phyloP scores from a whole-genome alignment of 2,113 vertebrate genomes.

The Equus przewalskii region DNA sequence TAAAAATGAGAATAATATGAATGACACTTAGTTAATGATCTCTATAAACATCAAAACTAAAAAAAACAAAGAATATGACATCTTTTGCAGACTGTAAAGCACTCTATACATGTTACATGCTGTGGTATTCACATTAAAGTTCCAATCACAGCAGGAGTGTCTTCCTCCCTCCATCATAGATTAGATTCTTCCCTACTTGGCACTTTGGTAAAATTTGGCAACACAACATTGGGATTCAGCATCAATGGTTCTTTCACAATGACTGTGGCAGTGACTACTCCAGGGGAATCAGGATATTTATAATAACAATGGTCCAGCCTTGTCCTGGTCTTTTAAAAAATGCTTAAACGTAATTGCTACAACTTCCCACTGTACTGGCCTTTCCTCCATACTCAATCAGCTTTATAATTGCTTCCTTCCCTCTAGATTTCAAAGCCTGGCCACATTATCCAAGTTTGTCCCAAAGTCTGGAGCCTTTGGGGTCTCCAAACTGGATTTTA shows the following conservation, averaged over 20 bases:
- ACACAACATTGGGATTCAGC: neutral
- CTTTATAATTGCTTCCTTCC: neutral
- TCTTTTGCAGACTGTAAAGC: neutral
- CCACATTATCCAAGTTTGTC: neutral
- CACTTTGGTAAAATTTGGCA: neutral
- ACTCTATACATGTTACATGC: neutral
- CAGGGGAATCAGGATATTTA: neutral
- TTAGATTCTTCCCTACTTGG: neutral
- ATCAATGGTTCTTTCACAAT: neutral
- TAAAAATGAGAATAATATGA: slow-evolving; percentile 43
- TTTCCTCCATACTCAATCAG: neutral
- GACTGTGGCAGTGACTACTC: neutral
- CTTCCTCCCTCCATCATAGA: neutral
- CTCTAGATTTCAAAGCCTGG: neutral
- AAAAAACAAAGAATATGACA: neutral
- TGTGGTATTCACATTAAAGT: neutral
- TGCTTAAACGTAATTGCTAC: neutral
- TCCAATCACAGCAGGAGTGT: neutral
- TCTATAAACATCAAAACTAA: neutral
- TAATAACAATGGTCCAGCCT: neutral
- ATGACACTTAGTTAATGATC: neutral
- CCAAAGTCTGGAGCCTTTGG: neutral
- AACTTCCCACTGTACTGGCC: neutral
- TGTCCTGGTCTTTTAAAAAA: neutral
- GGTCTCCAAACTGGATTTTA: neutral